phyloP scores from a whole-genome alignment of 2,113 vertebrate species.

The Siniperca chuatsi region DNA sequence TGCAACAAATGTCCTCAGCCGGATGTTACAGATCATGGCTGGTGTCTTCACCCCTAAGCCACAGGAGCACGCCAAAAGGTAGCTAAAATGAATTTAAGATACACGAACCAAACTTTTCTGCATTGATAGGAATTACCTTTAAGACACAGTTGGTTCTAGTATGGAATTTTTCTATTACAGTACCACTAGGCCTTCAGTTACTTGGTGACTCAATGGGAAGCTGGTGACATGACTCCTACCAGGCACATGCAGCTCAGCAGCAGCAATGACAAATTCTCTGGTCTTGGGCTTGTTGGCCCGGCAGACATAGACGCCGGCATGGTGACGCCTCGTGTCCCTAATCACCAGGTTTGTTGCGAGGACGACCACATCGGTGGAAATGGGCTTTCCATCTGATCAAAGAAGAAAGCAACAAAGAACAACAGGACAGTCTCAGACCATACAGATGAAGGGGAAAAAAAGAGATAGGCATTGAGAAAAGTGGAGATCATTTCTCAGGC shows the following conservation, averaged over 20 bases:
- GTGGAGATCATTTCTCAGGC: conserved; percentile 16
- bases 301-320: conserved; percentile 94
- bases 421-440: conserved; percentile 18
- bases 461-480: conserved; percentile 7
- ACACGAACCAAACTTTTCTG: neutral
- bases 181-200: neutral
- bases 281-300: conserved; percentile 95
- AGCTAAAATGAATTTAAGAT: neutral
- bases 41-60: neutral
- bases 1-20: no score
- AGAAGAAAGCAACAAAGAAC: conserved; percentile 32
- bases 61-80: no score
- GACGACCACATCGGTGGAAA: conserved; percentile 94
- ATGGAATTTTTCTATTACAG: neutral
- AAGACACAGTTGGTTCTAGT: neutral
- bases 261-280: conserved; percentile 90
- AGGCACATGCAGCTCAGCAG: conserved; percentile 92
- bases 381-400: conserved; percentile 91
- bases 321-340: conserved; percentile 88
- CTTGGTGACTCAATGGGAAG: neutral
- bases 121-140: neutral
- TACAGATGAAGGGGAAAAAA: conserved; percentile 1
- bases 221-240: conserved; percentile 83
- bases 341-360: conserved; percentile 95
- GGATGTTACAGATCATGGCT: neutral